These are phyloP conservation scores for Gorsachius magnificus DNA, from an alignment of 2,797 vertebrate genomes.

Conservation along the genomic window DNA sequence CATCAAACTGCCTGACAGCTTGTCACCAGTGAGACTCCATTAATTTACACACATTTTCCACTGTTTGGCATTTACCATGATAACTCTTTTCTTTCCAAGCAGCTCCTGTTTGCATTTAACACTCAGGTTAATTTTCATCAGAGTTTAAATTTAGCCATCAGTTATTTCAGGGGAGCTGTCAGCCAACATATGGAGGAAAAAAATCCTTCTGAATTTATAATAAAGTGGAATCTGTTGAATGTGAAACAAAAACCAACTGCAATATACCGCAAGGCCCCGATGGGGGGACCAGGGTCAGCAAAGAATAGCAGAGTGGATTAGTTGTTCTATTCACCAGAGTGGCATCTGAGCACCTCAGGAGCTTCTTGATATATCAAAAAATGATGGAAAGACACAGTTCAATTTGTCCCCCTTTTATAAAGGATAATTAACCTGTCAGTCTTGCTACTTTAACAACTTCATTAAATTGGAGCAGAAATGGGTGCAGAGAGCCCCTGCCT, in stretches of 20 bases:
- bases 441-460: constrained; percentile 91
- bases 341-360: constrained; percentile 81
- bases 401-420: constrained; percentile 99
- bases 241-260: constrained; percentile 79
- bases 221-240: constrained; percentile 86
- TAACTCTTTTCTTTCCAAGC: constrained; percentile 83
- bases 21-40: constrained; percentile 82
- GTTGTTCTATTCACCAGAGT: constrained; percentile 82
- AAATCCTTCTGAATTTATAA: constrained; percentile 82
- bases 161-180: constrained; percentile 91
- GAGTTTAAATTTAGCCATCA: constrained; percentile 98
- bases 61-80: constrained; percentile 84
- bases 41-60: constrained; percentile 86
- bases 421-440: constrained; percentile 99
- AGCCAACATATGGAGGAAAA: constrained; percentile 86
- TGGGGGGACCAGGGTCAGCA: constrained; percentile 78
- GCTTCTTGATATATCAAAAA: constrained; percentile 89
- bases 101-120: constrained; percentile 88
- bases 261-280: constrained; percentile 75
- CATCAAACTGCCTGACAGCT: constrained; percentile 84
- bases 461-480: constrained; percentile 88
- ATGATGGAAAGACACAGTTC: constrained; percentile 96
- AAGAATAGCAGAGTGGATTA: constrained; percentile 85
- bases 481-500: constrained; percentile 74
- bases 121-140: constrained; percentile 92